Evolutionary conservation across 2,888 invertebrate species (phyloP), one percentile per base, ranked within the genome.

Genomic region (Dendrolimus houi): DNA sequence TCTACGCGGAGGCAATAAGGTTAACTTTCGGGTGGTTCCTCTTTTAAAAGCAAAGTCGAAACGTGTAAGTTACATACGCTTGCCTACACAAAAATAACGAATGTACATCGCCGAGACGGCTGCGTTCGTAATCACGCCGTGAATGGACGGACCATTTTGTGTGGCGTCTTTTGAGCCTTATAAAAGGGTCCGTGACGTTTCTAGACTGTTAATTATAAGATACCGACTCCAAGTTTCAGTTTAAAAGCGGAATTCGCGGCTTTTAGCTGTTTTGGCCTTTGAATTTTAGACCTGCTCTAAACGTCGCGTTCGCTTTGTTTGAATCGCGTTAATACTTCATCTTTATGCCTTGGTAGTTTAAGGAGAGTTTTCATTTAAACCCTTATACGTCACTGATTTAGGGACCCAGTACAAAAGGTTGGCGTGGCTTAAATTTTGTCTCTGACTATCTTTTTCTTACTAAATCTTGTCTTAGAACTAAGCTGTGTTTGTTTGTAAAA

Each of bases 61-160:
- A 67, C 65, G 68, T 74, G 70, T 74, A 78, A 77, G 74, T 83
- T 83, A 82, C 78, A 79, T 81, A 85, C 88, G 90, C 83, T 81
- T 88, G 86, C 87, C 81, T 90, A 81, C 85, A 88, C 90, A 87
- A 89, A 90, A 90, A 90, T 91, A 91, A 91, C 89, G 88, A 91
- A 86, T 82, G 62, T 73, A 71, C 72, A 70, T 71, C 73, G 76
- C 70, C 72, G 77, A 78, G 80, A 81, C 77, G 72, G 56, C 72
- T 72, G 70, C 29, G 29, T 72, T 76, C 77, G 81, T 83, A 83
- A 83, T 85, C 86, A 81, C 72, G 78, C 74, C 73, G 70, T 84
- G 85, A 86, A 86, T 85, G 75, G 81, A 72, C 75, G 69, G 79
- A 76, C 80, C 80, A 77, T 83, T 83, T 84, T 83, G 84, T 86